A percentile compares a stretch with the other conserved stretches of the same genome.
phyloP scores from a whole-genome alignment of 2,113 vertebrate genomes.

The Callionymus lyra region DNA sequence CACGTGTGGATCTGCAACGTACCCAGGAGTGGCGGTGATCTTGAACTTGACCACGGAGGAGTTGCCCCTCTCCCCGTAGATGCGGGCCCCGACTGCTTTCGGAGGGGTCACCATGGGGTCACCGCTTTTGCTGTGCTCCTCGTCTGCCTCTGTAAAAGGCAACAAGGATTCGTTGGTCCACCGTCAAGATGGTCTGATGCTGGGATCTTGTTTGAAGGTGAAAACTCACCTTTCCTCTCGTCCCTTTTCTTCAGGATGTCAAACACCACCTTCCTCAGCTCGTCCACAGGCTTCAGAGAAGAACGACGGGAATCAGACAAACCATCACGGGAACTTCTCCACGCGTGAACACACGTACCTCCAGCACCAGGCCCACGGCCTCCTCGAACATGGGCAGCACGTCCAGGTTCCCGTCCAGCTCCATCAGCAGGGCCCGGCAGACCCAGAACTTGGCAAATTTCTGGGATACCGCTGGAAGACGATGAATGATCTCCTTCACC shows the following conservation, averaged over 20 bases:
- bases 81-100: conserved; percentile 39
- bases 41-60: conserved; percentile 69
- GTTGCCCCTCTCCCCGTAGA: conserved; percentile 43
- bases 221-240: conserved; percentile 33
- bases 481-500: conserved; percentile 62
- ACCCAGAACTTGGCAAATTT: conserved; percentile 90
- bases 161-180: neutral
- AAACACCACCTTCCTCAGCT: conserved; percentile 64
- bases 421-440: conserved; percentile 75
- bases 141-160: neutral
- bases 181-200: no score
- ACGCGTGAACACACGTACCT: conserved; percentile 47
- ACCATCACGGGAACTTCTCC: no score
- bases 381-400: conserved; percentile 72
- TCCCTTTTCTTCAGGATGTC: conserved; percentile 68
- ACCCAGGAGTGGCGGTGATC: conserved; percentile 66
- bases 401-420: conserved; percentile 67
- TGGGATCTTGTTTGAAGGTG: neutral
- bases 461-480: conserved; percentile 69
- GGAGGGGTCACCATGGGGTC: conserved; percentile 46
- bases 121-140: neutral
- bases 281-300: conserved; percentile 58
- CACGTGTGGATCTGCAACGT: neutral
- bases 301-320: neutral
- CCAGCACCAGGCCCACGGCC: conserved; percentile 70